These are phyloP conservation scores for Podarcis raffonei DNA, from an alignment of 2,113 vertebrate species.

Conservation along the genomic window DNA sequence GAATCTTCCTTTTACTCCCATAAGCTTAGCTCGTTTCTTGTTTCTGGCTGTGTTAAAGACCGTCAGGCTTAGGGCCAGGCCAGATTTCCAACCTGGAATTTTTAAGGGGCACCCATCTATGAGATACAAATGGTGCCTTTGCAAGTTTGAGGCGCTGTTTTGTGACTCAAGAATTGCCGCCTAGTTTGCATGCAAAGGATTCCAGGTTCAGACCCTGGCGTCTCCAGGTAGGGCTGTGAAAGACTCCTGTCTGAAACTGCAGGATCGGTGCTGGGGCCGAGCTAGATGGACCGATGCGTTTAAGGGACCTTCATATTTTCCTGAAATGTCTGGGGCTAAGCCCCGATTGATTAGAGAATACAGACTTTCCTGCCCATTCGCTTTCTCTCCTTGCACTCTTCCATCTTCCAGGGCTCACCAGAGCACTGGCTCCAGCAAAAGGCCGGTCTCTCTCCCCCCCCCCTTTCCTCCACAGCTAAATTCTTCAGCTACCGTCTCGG, in stretches of 20 bases:
- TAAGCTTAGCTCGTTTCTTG: too few relatives aligned
- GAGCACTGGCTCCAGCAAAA: background rate
- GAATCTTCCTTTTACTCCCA: background rate
- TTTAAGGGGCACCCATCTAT: background rate
- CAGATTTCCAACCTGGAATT: background rate
- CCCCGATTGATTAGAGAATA: too few relatives aligned
- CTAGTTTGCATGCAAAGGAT: background rate
- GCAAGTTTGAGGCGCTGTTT: too few relatives aligned
- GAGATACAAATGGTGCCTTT: background rate
- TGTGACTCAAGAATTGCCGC: too few relatives aligned
- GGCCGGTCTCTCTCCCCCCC: background rate
- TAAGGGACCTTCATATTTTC: background rate
- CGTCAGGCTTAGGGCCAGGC: background rate
- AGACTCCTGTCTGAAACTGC: background rate
- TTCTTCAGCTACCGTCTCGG: constrained; percentile 28
- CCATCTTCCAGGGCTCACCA: background rate
- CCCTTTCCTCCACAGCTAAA: background rate
- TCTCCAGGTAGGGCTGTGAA: background rate
- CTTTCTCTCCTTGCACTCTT: background rate
- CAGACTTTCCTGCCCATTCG: background rate
- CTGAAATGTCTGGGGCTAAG: background rate
- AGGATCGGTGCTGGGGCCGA: background rate
- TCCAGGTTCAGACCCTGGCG: background rate
- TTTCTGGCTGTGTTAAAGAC: too few relatives aligned
- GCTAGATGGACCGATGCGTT: background rate